Conservation (phyloP, 1,140 invertebrate genomes). For the Drosophila funebris region DNA sequence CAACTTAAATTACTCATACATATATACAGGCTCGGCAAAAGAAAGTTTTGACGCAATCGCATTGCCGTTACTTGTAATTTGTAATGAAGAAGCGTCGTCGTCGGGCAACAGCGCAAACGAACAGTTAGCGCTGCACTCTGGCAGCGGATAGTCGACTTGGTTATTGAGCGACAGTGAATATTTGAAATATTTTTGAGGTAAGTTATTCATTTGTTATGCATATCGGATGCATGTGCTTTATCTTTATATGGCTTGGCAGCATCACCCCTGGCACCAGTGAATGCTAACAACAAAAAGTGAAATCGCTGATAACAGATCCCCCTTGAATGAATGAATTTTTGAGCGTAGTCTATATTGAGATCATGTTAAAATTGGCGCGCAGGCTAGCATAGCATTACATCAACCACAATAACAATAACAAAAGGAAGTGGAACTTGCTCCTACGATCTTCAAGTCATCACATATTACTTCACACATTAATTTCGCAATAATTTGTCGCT, state of each 20-base stretch:
- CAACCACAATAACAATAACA: constrained; percentile 26
- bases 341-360: constrained; percentile 35
- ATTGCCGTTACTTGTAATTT: constrained; percentile 68
- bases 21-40: constrained; percentile 47
- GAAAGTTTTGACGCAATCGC: constrained; percentile 79
- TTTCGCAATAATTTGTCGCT: constrained; percentile 55
- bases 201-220: constrained; percentile 38
- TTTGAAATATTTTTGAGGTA: constrained; percentile 30
- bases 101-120: constrained; percentile 16
- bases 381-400: too few species aligned
- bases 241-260: constrained; percentile 48
- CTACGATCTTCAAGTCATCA: constrained; percentile 27
- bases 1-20: constrained; percentile 36
- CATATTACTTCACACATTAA: constrained; percentile 57
- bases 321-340: constrained; percentile 36
- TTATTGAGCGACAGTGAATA: constrained; percentile 1
- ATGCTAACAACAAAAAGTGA: constrained; percentile 58
- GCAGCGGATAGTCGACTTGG: constrained; percentile 49
- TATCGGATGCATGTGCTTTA: constrained; percentile 37
- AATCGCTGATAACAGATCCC: constrained; percentile 69
- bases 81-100: constrained; percentile 73
- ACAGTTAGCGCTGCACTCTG: constrained; percentile 64
- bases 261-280: constrained; percentile 31
- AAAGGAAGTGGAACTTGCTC: constrained; percentile 23
- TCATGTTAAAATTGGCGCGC: too few species aligned